Percentiles rank a stretch among this genome's conserved stretches.
Conservation (phyloP, 2,797 vertebrate genomes). For the Thripadectes ignobilis region DNA sequence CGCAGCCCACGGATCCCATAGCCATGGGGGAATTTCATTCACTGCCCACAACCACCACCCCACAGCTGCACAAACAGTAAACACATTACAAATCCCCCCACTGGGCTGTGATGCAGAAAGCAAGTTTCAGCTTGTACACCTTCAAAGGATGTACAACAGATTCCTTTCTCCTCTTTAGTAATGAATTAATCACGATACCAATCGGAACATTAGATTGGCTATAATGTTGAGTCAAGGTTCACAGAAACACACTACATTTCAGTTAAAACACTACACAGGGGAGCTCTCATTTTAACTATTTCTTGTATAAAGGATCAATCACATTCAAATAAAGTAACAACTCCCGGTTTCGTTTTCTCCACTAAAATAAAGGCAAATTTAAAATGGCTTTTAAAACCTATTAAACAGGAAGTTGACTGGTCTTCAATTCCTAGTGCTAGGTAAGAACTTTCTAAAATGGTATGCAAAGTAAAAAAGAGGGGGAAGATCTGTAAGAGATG, state of each 20-base stretch:
- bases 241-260: not conserved
- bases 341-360: not conserved
- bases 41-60: slow-evolving; percentile 4
- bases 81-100: not conserved
- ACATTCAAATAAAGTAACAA: not conserved
- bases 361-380: not conserved
- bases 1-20: not conserved
- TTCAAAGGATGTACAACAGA: not conserved
- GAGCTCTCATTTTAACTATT: not conserved
- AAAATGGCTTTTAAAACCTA: not conserved
- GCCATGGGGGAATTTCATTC: not conserved
- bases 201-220: not conserved
- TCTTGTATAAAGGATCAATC: not conserved
- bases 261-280: not conserved
- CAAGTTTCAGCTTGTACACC: not conserved
- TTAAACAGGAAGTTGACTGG: not conserved
- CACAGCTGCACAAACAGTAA: not conserved
- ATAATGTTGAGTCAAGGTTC: not conserved
- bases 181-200: not conserved
- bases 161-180: not conserved
- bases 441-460: not conserved
- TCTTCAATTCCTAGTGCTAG: not conserved
- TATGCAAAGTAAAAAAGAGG: accelerated
- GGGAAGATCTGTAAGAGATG: not conserved
- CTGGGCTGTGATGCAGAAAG: not conserved